Conservation (phyloP, 2,797 vertebrate species). For the Melanotaenia parkinsoni region DNA sequence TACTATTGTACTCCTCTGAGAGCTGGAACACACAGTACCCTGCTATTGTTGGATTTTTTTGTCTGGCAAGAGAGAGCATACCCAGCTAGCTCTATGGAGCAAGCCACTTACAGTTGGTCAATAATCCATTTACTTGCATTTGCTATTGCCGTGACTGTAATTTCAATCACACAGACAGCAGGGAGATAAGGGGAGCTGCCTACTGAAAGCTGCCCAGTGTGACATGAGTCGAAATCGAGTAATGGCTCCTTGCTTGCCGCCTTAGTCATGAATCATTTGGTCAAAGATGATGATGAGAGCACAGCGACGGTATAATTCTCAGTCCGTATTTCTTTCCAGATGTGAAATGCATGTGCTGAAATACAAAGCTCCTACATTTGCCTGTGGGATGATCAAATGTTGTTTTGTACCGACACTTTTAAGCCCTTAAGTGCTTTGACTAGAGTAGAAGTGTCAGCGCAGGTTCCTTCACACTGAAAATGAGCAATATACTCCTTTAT, state of each 20-base stretch:
- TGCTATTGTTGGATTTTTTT: slow-evolving; percentile 45
- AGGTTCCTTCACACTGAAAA: slow-evolving; percentile 15
- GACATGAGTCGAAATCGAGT: slow-evolving; percentile 59
- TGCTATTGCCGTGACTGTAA: slow-evolving; percentile 67
- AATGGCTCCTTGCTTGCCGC: slow-evolving; percentile 51
- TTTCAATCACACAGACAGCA: slow-evolving; percentile 68
- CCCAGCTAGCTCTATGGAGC: slow-evolving; percentile 47
- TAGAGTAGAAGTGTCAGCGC: neutral
- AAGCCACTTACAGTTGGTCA: slow-evolving; percentile 67
- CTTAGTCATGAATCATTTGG: slow-evolving; percentile 49
- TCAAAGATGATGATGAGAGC: slow-evolving; percentile 44
- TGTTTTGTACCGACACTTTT: neutral
- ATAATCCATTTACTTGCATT: slow-evolving; percentile 77
- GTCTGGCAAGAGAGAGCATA: slow-evolving; percentile 43
- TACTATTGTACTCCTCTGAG: slow-evolving; percentile 29
- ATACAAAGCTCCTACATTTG: slow-evolving; percentile 1
- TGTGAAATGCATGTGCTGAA: slow-evolving; percentile 12
- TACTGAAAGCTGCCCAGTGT: slow-evolving; percentile 57
- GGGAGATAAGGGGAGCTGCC: slow-evolving; percentile 59
- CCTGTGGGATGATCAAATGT: neutral
- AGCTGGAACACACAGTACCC: slow-evolving; percentile 35
- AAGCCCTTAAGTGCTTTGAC: neutral
- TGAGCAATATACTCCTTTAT: neutral
- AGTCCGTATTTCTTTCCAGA: slow-evolving; percentile 8
- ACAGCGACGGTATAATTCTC: neutral